These are phyloP conservation scores for Campaea margaritaria DNA, from an alignment of 2,888 invertebrate genomes.

Conservation along the genomic window DNA sequence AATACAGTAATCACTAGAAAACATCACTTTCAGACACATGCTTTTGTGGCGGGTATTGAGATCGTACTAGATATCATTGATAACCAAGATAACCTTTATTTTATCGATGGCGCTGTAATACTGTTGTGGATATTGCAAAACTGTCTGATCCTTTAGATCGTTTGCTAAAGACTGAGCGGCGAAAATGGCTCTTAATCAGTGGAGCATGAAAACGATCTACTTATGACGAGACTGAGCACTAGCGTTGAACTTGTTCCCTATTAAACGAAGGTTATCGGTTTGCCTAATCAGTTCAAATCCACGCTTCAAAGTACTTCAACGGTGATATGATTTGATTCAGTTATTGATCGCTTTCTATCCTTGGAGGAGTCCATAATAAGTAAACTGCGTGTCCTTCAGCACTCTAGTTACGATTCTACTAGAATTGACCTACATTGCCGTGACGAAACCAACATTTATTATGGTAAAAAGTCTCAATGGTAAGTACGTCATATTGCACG, in stretches of 20 bases:
- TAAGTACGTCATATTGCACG: slow-evolving; percentile 43
- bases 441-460: slow-evolving; percentile 39
- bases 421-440: slow-evolving; percentile 38
- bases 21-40: slow-evolving; percentile 43
- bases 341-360: background rate
- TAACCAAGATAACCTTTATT: slow-evolving; percentile 45
- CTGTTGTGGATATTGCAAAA: slow-evolving; percentile 24
- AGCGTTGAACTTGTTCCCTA: slow-evolving; percentile 51
- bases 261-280: slow-evolving; percentile 23
- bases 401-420: slow-evolving; percentile 23
- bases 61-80: slow-evolving; percentile 20
- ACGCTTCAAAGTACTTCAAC: background rate
- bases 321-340: background rate
- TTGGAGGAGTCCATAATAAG: slow-evolving; percentile 2
- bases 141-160: slow-evolving; percentile 52
- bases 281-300: slow-evolving; percentile 13
- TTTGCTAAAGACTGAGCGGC: slow-evolving; percentile 55
- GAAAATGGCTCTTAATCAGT: slow-evolving; percentile 53
- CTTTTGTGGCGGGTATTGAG: slow-evolving; percentile 28
- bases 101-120: slow-evolving; percentile 40
- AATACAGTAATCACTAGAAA: slow-evolving; percentile 41
- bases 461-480: slow-evolving; percentile 42
- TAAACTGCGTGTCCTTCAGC: slow-evolving; percentile 31
- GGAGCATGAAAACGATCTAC: slow-evolving; percentile 59
- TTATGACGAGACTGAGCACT: slow-evolving; percentile 46